Percentiles rank a stretch among this genome's conserved stretches.
phyloP scores from a whole-genome alignment of 92 coral and sea anemone species.

The Phenganax marumi region DNA sequence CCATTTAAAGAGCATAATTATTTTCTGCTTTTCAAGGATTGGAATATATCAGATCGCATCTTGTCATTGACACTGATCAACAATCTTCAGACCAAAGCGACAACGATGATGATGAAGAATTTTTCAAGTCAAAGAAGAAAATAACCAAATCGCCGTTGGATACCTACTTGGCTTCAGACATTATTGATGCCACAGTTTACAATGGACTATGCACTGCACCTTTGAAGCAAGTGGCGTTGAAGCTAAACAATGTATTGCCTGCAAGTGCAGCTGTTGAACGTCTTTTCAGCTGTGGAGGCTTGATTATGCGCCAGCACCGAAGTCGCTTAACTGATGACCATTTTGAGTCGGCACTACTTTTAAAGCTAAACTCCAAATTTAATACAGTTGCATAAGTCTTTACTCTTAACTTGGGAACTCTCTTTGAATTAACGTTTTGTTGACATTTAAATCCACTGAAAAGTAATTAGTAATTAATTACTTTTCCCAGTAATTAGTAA shows the following conservation, averaged over 20 bases:
- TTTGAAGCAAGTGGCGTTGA: constrained; percentile 36
- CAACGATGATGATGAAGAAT: constrained; percentile 3
- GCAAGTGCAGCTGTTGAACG: constrained; percentile 31
- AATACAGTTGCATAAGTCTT: constrained; percentile 33
- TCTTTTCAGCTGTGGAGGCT: constrained; percentile 20
- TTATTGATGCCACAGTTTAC: constrained; percentile 29
- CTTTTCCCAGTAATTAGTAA: no score
- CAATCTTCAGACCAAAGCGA: constrained; percentile 1
- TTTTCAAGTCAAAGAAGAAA: constrained; percentile 29
- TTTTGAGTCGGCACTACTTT: constrained; percentile 32
- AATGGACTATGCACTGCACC: constrained; percentile 38
- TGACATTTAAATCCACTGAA: no score
- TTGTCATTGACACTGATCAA: constrained; percentile 19
- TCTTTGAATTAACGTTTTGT: no score
- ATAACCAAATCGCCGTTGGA: constrained; percentile 14
- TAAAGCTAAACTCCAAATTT: constrained; percentile 36
- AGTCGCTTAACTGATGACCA: constrained; percentile 19
- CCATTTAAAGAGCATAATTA: neutral
- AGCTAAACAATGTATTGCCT: constrained; percentile 15
- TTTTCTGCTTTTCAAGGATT: constrained; percentile 17
- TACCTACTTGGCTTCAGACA: constrained; percentile 31
- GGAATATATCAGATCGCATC: constrained; percentile 26
- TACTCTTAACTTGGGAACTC: no score
- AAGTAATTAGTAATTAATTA: no score
- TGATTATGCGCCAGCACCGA: constrained; percentile 20